These are phyloP conservation scores for Gymnopithys bicolor DNA, from an alignment of 2,797 vertebrate genomes.

Conservation along the genomic window DNA sequence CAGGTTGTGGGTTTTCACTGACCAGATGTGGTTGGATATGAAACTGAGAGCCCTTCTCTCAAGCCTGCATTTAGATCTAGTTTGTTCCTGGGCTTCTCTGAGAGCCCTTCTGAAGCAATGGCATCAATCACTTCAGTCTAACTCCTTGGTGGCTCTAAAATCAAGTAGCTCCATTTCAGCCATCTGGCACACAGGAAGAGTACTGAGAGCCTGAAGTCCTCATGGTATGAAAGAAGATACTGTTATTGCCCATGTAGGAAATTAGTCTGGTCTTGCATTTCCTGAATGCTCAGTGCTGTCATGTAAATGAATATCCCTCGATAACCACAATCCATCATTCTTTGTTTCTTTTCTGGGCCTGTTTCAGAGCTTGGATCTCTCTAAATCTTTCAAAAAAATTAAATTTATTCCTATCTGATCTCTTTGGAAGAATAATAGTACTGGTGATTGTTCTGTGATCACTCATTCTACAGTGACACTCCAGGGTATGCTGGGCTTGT, in stretches of 20 bases:
- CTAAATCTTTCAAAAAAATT: not conserved
- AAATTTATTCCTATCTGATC: not conserved
- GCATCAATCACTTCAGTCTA: not conserved
- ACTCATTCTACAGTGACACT: not conserved
- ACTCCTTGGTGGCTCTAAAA: not conserved
- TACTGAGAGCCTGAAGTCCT: not conserved
- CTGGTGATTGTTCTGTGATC: not conserved
- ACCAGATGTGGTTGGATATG: not conserved
- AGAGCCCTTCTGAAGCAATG: not conserved
- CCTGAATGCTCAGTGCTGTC: not conserved
- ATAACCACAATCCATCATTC: not conserved
- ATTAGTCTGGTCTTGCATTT: not conserved
- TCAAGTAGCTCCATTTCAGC: not conserved
- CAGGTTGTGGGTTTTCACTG: not conserved
- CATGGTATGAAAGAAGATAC: not conserved
- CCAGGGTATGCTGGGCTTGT: not conserved
- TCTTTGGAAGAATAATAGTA: not conserved
- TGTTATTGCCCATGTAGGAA: not conserved
- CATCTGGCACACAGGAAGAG: not conserved
- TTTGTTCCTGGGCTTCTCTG: not conserved
- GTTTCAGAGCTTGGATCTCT: not conserved
- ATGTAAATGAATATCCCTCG: not conserved
- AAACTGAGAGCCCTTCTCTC: not conserved
- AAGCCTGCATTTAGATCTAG: not conserved
- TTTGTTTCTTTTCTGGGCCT: not conserved